phyloP scores from a whole-genome alignment of 2,797 vertebrate genomes.

The Sebastes iracundus region DNA sequence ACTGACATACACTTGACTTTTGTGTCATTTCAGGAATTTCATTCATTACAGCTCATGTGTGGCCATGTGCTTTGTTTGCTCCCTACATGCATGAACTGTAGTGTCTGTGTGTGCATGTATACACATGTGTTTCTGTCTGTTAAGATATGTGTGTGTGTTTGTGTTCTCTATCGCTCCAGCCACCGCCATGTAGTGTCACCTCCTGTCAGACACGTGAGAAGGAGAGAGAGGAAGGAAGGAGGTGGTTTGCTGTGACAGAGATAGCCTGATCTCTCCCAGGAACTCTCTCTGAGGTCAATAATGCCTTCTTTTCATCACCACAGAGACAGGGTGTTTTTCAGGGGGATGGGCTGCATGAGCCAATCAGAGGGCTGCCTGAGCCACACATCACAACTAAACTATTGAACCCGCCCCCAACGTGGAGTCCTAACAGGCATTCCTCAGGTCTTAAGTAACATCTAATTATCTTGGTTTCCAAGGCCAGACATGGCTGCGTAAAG shows the following conservation, averaged over 20 bases:
- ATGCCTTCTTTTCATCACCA: slow-evolving; percentile 61
- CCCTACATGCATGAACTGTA: not conserved
- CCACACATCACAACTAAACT: slow-evolving; percentile 19
- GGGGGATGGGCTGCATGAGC: slow-evolving; percentile 60
- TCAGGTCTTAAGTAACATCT: slow-evolving; percentile 15
- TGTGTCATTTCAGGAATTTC: slow-evolving; percentile 12
- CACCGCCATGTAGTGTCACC: not conserved
- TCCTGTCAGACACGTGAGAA: slow-evolving; percentile 44
- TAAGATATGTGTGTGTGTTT: not conserved
- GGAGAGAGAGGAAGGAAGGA: slow-evolving; percentile 5
- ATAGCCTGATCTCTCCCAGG: slow-evolving; percentile 44
- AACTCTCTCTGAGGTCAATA: slow-evolving; percentile 51
- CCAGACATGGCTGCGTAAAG: not conserved
- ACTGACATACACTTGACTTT: not conserved
- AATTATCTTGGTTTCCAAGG: slow-evolving; percentile 8
- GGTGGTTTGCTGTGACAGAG: slow-evolving; percentile 12
- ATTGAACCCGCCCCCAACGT: not conserved
- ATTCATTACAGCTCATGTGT: not conserved
- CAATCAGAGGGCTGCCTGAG: slow-evolving; percentile 59
- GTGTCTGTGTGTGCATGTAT: not conserved
- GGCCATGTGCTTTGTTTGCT: slow-evolving; percentile 13
- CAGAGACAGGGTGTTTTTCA: slow-evolving; percentile 31
- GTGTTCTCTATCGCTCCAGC: not conserved
- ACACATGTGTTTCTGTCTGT: not conserved
- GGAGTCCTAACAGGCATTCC: slow-evolving; percentile 1